Conservation (phyloP, 2,113 vertebrate species). For the human region GRCh38 chr14:36420501-36421000, state of each 20-base stretch:
- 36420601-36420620: conserved; percentile 28
- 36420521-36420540: conserved; percentile 79
- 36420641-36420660: conserved; percentile 48
- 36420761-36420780: conserved; percentile 63
- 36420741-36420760: conserved; percentile 29
- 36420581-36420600: conserved; percentile 78
- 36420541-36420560: conserved; percentile 77
- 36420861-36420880: conserved; percentile 56
- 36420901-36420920: conserved; percentile 67
- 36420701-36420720: conserved; percentile 40
- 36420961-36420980: background rate
- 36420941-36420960: background rate
- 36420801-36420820: conserved; percentile 54
- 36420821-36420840: conserved; percentile 46
- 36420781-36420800: conserved; percentile 49
- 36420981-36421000: background rate
- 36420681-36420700: background rate
- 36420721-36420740: conserved; percentile 39
- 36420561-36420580: conserved; percentile 84
- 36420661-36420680: background rate
- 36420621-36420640: background rate
- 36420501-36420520: conserved; percentile 74
- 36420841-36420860: conserved; percentile 64
- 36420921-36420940: conserved; percentile 61
- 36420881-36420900: conserved; percentile 62